Evolutionary conservation across 2,113 vertebrate genomes (phyloP), one percentile per base, ranked within the genome.

Genomic region (Romanogobio albipinnatus): DNA sequence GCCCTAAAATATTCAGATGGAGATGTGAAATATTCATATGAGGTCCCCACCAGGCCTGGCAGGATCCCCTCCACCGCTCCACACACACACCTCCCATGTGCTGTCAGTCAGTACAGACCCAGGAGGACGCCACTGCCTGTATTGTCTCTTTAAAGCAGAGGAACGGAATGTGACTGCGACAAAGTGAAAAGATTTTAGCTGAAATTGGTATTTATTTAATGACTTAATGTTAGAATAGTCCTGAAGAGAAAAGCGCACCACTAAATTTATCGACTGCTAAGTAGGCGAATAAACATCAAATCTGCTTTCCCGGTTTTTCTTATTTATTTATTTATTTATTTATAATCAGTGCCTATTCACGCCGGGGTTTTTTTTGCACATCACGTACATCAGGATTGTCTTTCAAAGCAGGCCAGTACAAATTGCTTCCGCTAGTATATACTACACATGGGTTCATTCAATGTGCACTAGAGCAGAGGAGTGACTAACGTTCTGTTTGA

Each of bases 11-110:
- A 97, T 97, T 99, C 96, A 97, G 97, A 96, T 96, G 94, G 95
- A 96, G 96, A 96, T 96, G 96, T 97, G 96, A 98, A 97, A 97
- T 97, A 98, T 97, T 97, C 96, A 96, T 97, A 96, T 96, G 94
- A 95, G 94, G 94, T 92, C 93, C 90, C 91, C 93, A 94, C 94
- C 92, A 95, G 93, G 56, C 83, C 83, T 76, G 88, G 85, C 85
- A 83, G 82, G 73, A 82, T 82, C 75, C 49, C 78, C 80, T 66
- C 88, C 91, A 80, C 83, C 43, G 74, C 77, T 66, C 14, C 47
- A 13, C 77, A 76, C 66, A 19, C 58, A 43, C 39, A 68, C 29
- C 51, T 36, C 74, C 77, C 68, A 59, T 84, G 73, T 22, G 39
- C 74, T 85, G 79, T 83, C 64, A 85, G 51, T 79, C 86, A 87